These are phyloP conservation scores for Tiliqua scincoides DNA, from an alignment of 2,113 vertebrate species.

Conservation along the genomic window DNA sequence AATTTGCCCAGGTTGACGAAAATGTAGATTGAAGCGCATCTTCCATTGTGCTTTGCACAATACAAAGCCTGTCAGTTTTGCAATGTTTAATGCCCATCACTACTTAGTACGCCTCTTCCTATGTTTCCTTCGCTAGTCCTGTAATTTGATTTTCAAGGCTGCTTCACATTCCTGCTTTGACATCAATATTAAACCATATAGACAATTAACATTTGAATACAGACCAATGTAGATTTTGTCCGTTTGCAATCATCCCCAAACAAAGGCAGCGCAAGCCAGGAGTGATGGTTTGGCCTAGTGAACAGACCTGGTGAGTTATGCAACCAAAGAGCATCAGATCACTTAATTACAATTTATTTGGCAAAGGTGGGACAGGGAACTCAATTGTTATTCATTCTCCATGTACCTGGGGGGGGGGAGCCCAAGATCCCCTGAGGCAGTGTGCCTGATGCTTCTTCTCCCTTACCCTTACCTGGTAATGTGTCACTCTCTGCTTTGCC, in stretches of 20 bases:
- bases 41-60: neutral
- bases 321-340: neutral
- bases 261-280: neutral
- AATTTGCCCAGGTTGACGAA: neutral
- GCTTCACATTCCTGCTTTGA: neutral
- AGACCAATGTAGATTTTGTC: neutral
- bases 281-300: neutral
- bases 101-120: neutral
- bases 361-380: neutral
- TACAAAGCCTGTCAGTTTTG: neutral
- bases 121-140: neutral
- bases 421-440: too few species aligned
- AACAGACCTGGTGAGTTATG: neutral
- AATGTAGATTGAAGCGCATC: neutral
- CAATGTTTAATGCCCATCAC: neutral
- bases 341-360: neutral
- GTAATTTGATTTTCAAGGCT: neutral
- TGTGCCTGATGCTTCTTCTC: too few species aligned
- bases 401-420: neutral
- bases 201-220: neutral
- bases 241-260: neutral
- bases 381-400: conserved; percentile 1
- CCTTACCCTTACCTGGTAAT: too few species aligned
- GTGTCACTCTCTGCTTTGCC: too few species aligned
- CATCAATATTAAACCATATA: neutral